These are phyloP conservation scores for Marronus borbonicus DNA, from an alignment of 2,888 invertebrate genomes.

Conservation along the genomic window DNA sequence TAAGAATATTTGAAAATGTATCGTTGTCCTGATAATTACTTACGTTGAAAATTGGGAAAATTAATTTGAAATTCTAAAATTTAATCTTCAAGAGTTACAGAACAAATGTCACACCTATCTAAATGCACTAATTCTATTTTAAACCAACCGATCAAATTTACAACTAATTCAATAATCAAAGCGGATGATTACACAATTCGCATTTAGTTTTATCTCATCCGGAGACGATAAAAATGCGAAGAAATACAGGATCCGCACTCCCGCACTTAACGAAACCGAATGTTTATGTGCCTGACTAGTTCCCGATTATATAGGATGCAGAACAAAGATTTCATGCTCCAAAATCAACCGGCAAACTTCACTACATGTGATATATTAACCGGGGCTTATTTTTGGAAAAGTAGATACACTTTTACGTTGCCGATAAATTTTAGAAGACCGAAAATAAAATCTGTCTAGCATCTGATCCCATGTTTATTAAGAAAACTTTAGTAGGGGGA, in stretches of 20 bases:
- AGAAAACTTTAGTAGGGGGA: not conserved
- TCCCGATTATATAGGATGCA: constrained; percentile 37
- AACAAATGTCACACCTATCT: not conserved
- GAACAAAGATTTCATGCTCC: constrained; percentile 18
- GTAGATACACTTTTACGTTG: not conserved
- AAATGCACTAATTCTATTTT: not conserved
- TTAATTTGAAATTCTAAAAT: not conserved
- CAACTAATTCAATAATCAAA: constrained; percentile 8
- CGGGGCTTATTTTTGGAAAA: constrained; percentile 22
- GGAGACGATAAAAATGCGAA: too few species aligned
- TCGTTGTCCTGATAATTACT: not conserved
- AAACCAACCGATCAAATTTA: not conserved
- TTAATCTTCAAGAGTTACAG: not conserved
- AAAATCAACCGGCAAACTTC: too few species aligned
- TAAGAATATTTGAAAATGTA: not conserved
- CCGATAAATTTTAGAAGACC: constrained; percentile 4
- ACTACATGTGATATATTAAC: too few species aligned
- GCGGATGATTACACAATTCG: not conserved
- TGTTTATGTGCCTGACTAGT: too few species aligned
- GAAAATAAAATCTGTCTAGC: constrained; percentile 15
- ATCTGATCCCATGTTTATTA: not conserved
- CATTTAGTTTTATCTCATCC: not conserved
- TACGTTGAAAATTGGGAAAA: constrained; percentile 4
- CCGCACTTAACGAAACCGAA: too few species aligned
- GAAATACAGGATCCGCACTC: not conserved